Evolutionary conservation across 2,113 vertebrate species (phyloP).

Genomic region (Paramormyrops kingsleyae): DNA sequence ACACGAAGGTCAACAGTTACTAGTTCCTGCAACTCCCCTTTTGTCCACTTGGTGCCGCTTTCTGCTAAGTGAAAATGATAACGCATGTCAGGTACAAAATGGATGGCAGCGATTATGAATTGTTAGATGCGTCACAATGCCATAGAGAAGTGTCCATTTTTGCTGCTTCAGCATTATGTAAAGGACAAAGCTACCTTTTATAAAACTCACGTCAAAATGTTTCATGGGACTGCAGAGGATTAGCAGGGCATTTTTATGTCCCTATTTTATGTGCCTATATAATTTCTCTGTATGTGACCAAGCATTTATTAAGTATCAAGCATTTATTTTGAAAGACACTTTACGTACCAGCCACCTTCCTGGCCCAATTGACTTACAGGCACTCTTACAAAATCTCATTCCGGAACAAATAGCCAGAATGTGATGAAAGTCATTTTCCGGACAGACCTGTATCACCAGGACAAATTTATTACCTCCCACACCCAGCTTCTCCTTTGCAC

Average conservation of each 20-base stretch:
- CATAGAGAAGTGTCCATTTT: background rate
- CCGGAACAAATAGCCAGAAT: background rate
- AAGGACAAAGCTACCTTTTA: background rate
- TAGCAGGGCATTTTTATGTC: background rate
- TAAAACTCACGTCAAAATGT: background rate
- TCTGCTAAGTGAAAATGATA: background rate
- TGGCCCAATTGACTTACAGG: background rate
- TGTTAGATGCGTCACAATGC: constrained; percentile 9
- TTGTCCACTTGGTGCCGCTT: constrained; percentile 18
- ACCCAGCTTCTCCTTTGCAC: background rate
- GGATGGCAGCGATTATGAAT: constrained; percentile 14
- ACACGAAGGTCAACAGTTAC: background rate
- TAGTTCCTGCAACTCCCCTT: background rate
- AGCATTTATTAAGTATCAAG: background rate
- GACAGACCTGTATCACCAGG: constrained; percentile 7
- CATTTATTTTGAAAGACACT: background rate
- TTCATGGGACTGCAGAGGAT: background rate
- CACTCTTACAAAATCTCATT: background rate
- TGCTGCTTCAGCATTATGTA: constrained; percentile 2
- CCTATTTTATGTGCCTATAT: background rate
- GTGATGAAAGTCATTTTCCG: constrained; percentile 1
- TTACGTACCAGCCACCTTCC: background rate
- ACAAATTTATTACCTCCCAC: background rate
- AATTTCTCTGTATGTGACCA: background rate
- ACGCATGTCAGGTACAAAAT: background rate